Evolutionary conservation across 1,140 invertebrate genomes (phyloP), one percentile per base, ranked within the genome.

Genomic region (Penaeus chinensis): DNA sequence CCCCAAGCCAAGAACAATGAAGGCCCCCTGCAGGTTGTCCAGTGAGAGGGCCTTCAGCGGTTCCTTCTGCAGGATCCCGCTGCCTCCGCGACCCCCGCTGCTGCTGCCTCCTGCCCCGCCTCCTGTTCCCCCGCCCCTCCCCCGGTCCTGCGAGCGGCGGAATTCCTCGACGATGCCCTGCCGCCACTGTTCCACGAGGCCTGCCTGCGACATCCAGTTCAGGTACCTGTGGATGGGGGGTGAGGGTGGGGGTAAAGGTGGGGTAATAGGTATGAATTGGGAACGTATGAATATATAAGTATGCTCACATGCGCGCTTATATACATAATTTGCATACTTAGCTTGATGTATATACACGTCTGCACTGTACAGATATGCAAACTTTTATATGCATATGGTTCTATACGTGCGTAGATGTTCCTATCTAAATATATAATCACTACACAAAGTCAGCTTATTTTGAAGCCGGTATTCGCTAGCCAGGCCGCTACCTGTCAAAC

Each of bases 1-100:
- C 16, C 71, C 84, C 16, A 85, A 60, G 61, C 47, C 32, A 60
- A 85, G 27, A 19, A 62, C 84, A 22, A 85, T 85, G 62, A 78
- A 85, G 5, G 84, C 84, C 8, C 84, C 84, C 27, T 85, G 74
- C 27, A 85, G 27, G 74, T 85, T 42, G 13, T 85, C 84, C 16
- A 85, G 84, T 13, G 71, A 32, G 24, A 85, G 74, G 19, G 84
- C 24, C 20, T 77, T 74, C 19, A 77, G 18, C 20, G 32, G 27
- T 27, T 20, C n/a, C 22, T 47, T 47, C 32, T 37, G 32, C 19
- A 42, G 69, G 27, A 11, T 78, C 8, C 27, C 54, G 1, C 5
- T 54, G 54, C 24, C 27, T 32, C 60, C 32, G 16, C 24, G 27
- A 18, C 82, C 24, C 19, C 54, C 24, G 37, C 60, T 16, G 16